Base-by-base conservation (phyloP, 1,140 invertebrate species). In the Hydropsyche tenuis region DNA sequence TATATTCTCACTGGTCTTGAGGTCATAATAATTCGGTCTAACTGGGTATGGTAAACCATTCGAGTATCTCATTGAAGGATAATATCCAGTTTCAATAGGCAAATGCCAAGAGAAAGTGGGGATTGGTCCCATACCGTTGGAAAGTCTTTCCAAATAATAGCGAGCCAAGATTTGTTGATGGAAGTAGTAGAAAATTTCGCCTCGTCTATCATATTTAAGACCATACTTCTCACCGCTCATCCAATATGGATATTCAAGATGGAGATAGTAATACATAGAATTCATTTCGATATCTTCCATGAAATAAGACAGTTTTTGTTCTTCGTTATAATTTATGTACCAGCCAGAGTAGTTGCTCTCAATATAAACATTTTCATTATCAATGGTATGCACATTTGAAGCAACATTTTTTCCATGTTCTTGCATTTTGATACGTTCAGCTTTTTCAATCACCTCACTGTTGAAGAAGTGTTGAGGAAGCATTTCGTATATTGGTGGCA, bases 271-370 rank as follows among this genome's bases (percentile, higher is more conserved):
- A 81, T 93, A 91, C 78, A 88, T 90, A 0, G 87, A 80, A 78
- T 92, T 91, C n/a, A 93, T 82, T 72, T 88, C 88, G 68, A 89
- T 83, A 81, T 93, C 93, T 74, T 94, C 89, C 0, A 90, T 90
- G 84, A 90, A 94, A 80, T 94, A 94, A 20, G 86, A 84, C 18
- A 94, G 62, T 64, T 87, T 82, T 70, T 88, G 85, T 23, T 87
- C 81, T 3, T 85, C 78, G 53, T 85, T 85, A 12, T 80, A 73
- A 37, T 83, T 79, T 27, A 87, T 79, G 12, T 86, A 82, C 82
- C 85, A 86, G 0, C 85, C 80, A n/a, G 88, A 87, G 74, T 87
- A 85, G 78, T 89, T 90, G 69, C 83, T 84, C 46, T 82, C 81
- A 63, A 86, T 83, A 43, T 84, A 82, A 25, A 85, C 83, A 18